phyloP scores from a whole-genome alignment of 2,888 invertebrate species.

The Lumbricus terrestris region DNA sequence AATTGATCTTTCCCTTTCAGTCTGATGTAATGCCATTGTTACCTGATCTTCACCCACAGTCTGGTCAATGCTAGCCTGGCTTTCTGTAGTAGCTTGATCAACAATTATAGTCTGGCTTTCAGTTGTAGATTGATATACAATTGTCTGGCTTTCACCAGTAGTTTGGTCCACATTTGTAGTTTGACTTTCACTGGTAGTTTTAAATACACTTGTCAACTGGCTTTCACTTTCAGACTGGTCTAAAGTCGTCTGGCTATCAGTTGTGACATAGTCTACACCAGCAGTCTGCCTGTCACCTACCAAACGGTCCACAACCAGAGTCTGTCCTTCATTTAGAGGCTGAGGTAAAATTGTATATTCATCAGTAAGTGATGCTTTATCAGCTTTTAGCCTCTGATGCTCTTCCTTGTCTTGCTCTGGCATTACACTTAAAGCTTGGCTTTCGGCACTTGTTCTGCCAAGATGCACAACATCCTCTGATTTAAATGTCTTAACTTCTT shows the following conservation, averaged over 20 bases:
- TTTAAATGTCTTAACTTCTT: not conserved
- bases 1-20: too few species aligned
- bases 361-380: too few species aligned
- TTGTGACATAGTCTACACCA: not conserved
- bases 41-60: not conserved
- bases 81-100: not conserved
- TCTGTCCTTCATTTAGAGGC: not conserved
- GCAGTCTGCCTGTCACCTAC: not conserved
- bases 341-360: too few species aligned
- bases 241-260: not conserved
- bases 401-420: not conserved
- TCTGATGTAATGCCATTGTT: not conserved
- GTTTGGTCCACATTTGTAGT: not conserved
- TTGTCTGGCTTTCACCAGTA: not conserved
- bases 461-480: not conserved
- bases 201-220: not conserved
- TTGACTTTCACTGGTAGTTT: not conserved
- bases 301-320: too few species aligned
- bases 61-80: not conserved
- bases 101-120: not conserved
- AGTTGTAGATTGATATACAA: not conserved
- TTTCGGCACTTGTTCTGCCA: not conserved
- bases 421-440: not conserved
- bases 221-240: not conserved
- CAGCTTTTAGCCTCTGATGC: too few species aligned